Base-by-base conservation (phyloP, 2,113 vertebrate species). In the Holacanthus passer region DNA sequence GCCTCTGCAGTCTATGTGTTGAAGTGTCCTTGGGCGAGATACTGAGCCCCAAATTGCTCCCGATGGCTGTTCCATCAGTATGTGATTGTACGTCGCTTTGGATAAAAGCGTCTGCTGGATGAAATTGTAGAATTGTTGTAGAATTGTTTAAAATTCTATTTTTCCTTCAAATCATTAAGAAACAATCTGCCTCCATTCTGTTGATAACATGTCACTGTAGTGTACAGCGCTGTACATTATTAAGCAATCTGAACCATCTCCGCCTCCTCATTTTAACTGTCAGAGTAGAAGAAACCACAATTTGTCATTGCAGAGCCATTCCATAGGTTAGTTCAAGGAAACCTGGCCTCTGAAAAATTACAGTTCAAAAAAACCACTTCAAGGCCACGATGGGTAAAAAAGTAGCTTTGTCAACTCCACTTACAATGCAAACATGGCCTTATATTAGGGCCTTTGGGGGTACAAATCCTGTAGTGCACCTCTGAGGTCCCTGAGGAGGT, bases 311-410 rank as follows among this genome's bases (percentile, higher is more conserved):
- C 22, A 11, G 53, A 71, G 45, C 19, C 27, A 24, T 67, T 79
- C 78, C 68, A 45, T 71, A 41, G 31, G 45, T 65, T 48, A 68
- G 69, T 82, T 59, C 74, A 84, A 73, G 55, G 60, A 43, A 59
- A 43, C 17, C 10, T 29, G 45, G 39, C 45, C 76, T 35, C 43
- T 39, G 31, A 50, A 66, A 64, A 82, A 79, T 52, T 65, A 55
- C 52, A 20, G 17, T 62, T 67, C 8, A 69, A 45, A 74, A 53
- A 45, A 60, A 76, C 73, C 37, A 52, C 45, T 68, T 19, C 73
- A 78, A 77, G 76, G 79, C 66, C 43, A 4, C 11, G 16, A 35
- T 73, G 72, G 71, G 35, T 63, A 53, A 76, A 79, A 53, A 43
- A 37, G 22, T 72, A 27, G 12, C 20, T 80, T 77, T 56, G 29